These are phyloP conservation scores for Zootoca vivipara DNA, from an alignment of 2,113 vertebrate species.

Conservation along the genomic window DNA sequence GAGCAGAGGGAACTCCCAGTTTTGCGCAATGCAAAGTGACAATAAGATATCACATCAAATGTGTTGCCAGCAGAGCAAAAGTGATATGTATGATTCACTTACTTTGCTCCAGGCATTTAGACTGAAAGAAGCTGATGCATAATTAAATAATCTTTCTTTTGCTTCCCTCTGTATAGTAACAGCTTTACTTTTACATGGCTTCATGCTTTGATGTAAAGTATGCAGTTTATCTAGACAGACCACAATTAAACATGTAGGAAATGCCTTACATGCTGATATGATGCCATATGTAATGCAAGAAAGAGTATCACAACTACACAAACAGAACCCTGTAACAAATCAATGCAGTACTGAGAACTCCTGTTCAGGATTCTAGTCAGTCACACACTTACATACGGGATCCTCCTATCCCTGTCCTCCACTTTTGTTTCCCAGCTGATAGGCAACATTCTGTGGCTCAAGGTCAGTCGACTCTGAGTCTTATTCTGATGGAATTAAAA, in stretches of 20 bases:
- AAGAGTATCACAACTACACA: not conserved
- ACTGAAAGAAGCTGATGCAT: slow-evolving; percentile 9
- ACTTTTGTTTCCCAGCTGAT: not conserved
- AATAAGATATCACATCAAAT: not conserved
- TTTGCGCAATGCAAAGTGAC: slow-evolving; percentile 10
- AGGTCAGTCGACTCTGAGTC: not conserved
- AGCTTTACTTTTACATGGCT: slow-evolving; percentile 7
- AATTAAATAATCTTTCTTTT: slow-evolving; percentile 41
- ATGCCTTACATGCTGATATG: not conserved
- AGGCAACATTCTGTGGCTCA: not conserved
- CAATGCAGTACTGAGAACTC: not conserved
- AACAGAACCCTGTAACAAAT: not conserved
- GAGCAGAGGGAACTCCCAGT: not conserved
- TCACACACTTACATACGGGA: too few relatives aligned
- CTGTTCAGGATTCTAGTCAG: not conserved
- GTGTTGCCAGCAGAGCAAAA: not conserved
- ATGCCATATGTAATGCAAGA: not conserved
- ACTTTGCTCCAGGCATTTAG: slow-evolving; percentile 26
- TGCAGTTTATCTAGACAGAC: slow-evolving; percentile 19
- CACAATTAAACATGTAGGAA: not conserved
- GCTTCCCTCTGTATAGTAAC: slow-evolving; percentile 32
- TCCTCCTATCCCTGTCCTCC: not conserved
- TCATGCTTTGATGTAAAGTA: slow-evolving; percentile 11
- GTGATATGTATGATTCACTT: slow-evolving; percentile 13
- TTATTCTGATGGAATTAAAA: too few relatives aligned